These are phyloP conservation scores for Oreonectes daqikongensis DNA, from an alignment of 2,797 vertebrate species.

Conservation along the genomic window DNA sequence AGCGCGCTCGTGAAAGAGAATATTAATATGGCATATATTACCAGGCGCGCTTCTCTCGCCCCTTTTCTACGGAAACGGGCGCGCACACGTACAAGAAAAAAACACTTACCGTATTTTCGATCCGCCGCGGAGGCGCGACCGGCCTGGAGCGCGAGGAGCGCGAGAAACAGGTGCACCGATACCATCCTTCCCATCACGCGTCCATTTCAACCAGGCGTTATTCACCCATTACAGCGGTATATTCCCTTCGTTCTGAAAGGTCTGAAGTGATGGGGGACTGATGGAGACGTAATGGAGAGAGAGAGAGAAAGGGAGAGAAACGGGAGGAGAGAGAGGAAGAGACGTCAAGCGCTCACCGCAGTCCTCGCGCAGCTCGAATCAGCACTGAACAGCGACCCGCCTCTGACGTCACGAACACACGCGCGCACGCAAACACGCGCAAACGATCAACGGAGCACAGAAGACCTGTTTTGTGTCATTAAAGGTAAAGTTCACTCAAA, in stretches of 20 bases:
- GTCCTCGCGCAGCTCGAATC: constrained; percentile 44
- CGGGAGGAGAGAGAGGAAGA: constrained; percentile 13
- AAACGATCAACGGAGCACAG: not conserved
- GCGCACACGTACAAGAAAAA: not conserved
- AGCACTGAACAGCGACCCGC: constrained; percentile 54
- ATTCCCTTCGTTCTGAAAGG: not conserved
- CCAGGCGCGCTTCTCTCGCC: constrained; percentile 22
- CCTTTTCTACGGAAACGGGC: not conserved
- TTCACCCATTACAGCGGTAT: constrained; percentile 50
- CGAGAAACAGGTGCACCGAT: constrained; percentile 52
- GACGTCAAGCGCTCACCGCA: constrained; percentile 43
- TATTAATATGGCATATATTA: not conserved
- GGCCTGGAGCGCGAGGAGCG: constrained; percentile 48
- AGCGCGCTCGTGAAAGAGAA: not conserved
- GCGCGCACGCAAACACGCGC: not conserved
- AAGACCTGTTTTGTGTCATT: too few relatives aligned
- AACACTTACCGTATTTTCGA: constrained; percentile 66
- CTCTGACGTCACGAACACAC: constrained; percentile 47
- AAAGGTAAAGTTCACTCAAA: too few relatives aligned
- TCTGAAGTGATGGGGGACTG: constrained; percentile 30
- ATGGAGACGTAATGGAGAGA: constrained; percentile 30
- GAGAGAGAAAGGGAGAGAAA: constrained; percentile 17
- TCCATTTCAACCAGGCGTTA: constrained; percentile 54
- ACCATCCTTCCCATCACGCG: constrained; percentile 61
- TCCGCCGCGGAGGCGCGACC: constrained; percentile 53